Evolutionary conservation across 2,888 invertebrate genomes (phyloP).

Genomic region (Scotopteryx bipunctaria): DNA sequence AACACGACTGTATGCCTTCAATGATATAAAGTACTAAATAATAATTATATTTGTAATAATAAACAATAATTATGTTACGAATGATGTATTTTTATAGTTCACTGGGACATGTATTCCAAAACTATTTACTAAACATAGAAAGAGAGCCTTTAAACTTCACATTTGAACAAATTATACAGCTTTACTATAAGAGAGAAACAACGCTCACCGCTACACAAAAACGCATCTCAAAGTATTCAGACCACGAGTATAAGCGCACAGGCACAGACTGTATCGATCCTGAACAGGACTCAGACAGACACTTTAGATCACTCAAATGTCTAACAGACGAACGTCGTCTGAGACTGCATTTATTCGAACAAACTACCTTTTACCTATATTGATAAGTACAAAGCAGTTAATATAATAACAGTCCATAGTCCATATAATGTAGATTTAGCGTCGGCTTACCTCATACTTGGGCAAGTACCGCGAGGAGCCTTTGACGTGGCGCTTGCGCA

Average conservation of each 20-base stretch:
- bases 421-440: neutral
- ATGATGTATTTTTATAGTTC: slow-evolving; percentile 23
- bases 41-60: slow-evolving; percentile 18
- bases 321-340: too few relatives aligned
- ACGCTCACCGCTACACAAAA: neutral
- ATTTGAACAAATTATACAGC: slow-evolving; percentile 6
- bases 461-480: slow-evolving; percentile 94
- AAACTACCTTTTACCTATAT: too few relatives aligned
- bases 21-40: slow-evolving; percentile 16
- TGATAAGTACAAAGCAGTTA: neutral
- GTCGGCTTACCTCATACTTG: slow-evolving; percentile 90
- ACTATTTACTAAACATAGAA: neutral
- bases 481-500: slow-evolving; percentile 95
- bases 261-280: too few relatives aligned
- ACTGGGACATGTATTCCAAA: slow-evolving; percentile 2
- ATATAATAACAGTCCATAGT: neutral
- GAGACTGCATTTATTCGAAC: neutral
- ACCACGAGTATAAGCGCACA: too few relatives aligned
- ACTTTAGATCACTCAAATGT: too few relatives aligned
- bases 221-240: neutral
- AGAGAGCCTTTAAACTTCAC: slow-evolving; percentile 1
- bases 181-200: neutral
- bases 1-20: slow-evolving; percentile 31
- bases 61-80: slow-evolving; percentile 12
- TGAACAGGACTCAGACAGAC: too few relatives aligned